Evolutionary conservation across 2,888 invertebrate species (phyloP).

Genomic region (Oscheius sp.): DNA sequence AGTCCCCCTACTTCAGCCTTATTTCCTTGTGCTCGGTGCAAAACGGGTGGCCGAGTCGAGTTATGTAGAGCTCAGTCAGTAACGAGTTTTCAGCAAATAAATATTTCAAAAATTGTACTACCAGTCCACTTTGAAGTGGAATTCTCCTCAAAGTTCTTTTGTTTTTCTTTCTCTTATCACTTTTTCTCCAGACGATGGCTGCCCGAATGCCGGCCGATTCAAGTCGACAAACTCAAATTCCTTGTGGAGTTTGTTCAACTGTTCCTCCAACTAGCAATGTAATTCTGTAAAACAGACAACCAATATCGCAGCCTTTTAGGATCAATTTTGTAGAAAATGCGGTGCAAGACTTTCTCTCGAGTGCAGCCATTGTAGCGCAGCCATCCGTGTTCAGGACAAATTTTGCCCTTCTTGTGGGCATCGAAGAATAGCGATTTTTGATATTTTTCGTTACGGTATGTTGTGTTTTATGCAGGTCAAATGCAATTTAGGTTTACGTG

Average conservation of each 20-base stretch:
- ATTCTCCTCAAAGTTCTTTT: neutral
- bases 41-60: slow-evolving; percentile 25
- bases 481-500: neutral
- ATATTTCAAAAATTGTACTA: neutral
- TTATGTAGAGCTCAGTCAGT: slow-evolving; percentile 28
- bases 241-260: slow-evolving; percentile 6
- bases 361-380: neutral
- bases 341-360: slow-evolving; percentile 4
- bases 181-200: neutral
- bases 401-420: slow-evolving; percentile 14
- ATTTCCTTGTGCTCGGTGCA: slow-evolving; percentile 2
- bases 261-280: neutral
- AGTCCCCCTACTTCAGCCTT: neutral
- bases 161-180: neutral
- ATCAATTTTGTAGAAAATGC: slow-evolving; percentile 12
- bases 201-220: slow-evolving; percentile 11
- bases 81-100: slow-evolving; percentile 20
- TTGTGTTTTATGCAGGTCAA: neutral
- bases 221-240: neutral
- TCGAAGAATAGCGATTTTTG: neutral
- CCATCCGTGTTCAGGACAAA: neutral
- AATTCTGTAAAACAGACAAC: neutral
- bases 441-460: slow-evolving; percentile 22
- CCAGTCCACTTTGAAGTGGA: neutral
- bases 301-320: neutral